Evolutionary conservation across 2,888 invertebrate species (phyloP).

Genomic region (Aspidapion aeneum): DNA sequence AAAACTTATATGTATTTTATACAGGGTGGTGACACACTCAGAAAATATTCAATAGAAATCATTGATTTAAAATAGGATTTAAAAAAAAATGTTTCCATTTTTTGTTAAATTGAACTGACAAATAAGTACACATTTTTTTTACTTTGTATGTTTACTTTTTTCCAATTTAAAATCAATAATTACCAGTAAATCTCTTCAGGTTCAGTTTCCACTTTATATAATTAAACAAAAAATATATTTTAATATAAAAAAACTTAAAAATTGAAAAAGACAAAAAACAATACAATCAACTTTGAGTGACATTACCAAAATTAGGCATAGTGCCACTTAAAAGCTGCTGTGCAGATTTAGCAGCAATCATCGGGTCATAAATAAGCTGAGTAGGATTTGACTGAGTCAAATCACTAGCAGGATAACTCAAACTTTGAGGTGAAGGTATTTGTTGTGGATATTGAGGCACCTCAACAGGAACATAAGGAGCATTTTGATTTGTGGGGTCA

Average conservation of each 20-base stretch:
- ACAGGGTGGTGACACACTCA: too few relatives aligned
- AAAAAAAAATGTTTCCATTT: background rate
- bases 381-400: constrained; percentile 18
- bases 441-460: constrained; percentile 7
- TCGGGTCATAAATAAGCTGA: constrained; percentile 44
- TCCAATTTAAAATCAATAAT: too few relatives aligned
- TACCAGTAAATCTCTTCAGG: too few relatives aligned
- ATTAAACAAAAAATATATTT: too few relatives aligned
- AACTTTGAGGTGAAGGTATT: constrained; percentile 24
- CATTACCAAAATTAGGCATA: constrained; percentile 19
- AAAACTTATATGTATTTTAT: too few relatives aligned
- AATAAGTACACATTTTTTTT: too few relatives aligned
- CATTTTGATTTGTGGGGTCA: constrained; percentile 18
- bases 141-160: too few relatives aligned
- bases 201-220: too few relatives aligned
- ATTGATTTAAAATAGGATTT: background rate
- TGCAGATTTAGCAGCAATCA: constrained; percentile 46
- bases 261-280: too few relatives aligned
- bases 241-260: too few relatives aligned
- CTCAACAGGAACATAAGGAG: constrained; percentile 11
- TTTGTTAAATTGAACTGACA: too few relatives aligned
- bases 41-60: too few relatives aligned
- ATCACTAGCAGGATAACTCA: constrained; percentile 24
- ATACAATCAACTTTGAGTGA: constrained; percentile 10
- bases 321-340: constrained; percentile 44